phyloP scores from a whole-genome alignment of 2,888 invertebrate species.

The Andrena bicolor region DNA sequence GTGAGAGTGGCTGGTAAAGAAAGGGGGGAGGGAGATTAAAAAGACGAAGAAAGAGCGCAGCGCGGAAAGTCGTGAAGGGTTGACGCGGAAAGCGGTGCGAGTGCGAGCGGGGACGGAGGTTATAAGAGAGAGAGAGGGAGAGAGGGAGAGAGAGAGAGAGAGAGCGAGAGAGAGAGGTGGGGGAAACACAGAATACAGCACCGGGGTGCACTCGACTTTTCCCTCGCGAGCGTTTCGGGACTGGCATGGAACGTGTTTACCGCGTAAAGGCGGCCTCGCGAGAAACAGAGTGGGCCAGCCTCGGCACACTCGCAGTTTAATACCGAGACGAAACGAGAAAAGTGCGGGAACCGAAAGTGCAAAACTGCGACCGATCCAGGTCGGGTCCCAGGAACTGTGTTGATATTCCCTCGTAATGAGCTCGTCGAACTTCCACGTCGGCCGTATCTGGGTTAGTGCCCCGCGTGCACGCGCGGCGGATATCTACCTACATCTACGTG shows the following conservation, averaged over 20 bases:
- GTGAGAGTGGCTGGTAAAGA: not conserved
- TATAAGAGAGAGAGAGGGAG: conserved; percentile 8
- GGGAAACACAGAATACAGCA: conserved; percentile 31
- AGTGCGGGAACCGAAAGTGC: conserved; percentile 58
- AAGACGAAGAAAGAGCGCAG: conserved; percentile 12
- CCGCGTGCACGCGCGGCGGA: conserved; percentile 11
- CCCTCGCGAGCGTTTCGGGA: conserved; percentile 64
- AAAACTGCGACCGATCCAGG: conserved; percentile 61
- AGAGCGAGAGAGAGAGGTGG: not conserved
- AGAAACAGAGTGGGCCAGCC: conserved; percentile 26
- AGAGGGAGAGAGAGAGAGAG: conserved; percentile 15
- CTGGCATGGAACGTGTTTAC: conserved; percentile 68
- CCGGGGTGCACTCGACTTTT: conserved; percentile 61
- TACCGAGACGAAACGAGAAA: conserved; percentile 64
- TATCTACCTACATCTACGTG: conserved; percentile 6
- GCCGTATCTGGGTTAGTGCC: conserved; percentile 25
- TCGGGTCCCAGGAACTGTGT: conserved; percentile 39
- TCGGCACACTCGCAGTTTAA: conserved; percentile 49
- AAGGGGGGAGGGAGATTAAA: conserved; percentile 16
- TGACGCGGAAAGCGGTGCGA: not conserved
- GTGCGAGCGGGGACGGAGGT: conserved; percentile 2
- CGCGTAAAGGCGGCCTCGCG: conserved; percentile 58
- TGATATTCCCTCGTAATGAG: conserved; percentile 64
- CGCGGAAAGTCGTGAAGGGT: not conserved
- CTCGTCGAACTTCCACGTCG: conserved; percentile 60